A percentile compares a stretch with the other conserved stretches of the same genome.
Conservation (phyloP, 92 coral and sea anemone species). For the Zoanthus solanderi region DNA sequence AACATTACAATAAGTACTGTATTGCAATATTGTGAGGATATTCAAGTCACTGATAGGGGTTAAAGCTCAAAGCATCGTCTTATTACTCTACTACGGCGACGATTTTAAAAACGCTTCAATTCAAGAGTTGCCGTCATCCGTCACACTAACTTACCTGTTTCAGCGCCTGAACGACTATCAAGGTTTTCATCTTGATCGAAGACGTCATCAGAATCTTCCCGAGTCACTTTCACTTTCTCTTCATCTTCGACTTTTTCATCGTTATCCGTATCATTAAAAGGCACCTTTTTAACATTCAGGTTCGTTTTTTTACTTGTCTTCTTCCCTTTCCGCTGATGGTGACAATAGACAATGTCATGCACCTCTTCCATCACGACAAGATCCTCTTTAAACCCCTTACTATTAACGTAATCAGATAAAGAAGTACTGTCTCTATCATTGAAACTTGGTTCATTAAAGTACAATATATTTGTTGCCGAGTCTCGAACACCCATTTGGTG, state of each 20-base stretch:
- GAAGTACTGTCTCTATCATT: not conserved
- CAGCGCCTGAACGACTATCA: not conserved
- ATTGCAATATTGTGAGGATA: no score
- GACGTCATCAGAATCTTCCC: not conserved
- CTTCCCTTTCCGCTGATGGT: constrained; percentile 39
- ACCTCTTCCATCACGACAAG: constrained; percentile 59
- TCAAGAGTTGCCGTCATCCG: no score
- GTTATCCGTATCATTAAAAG: not conserved
- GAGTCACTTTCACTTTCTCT: not conserved
- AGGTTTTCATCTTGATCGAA: not conserved
- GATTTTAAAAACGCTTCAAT: no score
- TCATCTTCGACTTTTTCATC: not conserved
- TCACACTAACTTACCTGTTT: constrained; percentile 6
- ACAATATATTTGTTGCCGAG: not conserved
- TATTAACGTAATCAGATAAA: not conserved
- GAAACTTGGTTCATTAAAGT: constrained; percentile 22
- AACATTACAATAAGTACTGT: no score
- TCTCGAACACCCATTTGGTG: not conserved
- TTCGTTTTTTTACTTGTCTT: constrained; percentile 16
- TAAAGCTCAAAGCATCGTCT: no score
- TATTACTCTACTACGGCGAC: no score
- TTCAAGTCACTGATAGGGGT: no score
- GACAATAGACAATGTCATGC: constrained; percentile 48
- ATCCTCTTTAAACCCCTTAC: constrained; percentile 23
- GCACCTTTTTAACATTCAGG: not conserved